Evolutionary conservation across 2,797 vertebrate species (phyloP), one percentile per base, ranked within the genome.

Genomic region (Gobio occitaniae): DNA sequence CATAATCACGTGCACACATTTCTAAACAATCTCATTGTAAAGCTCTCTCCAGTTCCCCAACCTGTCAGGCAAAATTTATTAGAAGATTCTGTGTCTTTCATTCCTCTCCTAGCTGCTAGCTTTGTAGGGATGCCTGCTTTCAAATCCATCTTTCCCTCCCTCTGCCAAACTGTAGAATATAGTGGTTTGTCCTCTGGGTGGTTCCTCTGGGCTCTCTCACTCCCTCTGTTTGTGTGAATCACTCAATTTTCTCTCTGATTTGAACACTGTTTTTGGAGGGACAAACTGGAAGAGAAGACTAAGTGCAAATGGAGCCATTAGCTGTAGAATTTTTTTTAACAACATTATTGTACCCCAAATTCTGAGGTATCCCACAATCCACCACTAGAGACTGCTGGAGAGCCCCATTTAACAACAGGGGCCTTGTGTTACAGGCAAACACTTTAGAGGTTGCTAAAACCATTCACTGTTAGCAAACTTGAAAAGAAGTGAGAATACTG

Each of bases 41-140:
- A 72, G 47, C 75, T 81, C 65, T 84, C 72, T 88, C 48, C 65
- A 21, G 84, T 81, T 81, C 41, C 63, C 65, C 79, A 80, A 81
- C 85, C 84, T 82, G 63, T 81, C 78, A 66, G 68, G 44, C 83
- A 63, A 59, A 74, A 83, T 80, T 80, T 74, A 82, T 87, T 83
- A 87, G 75, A 70, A 83, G 65, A 77, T 66, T 52, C 79, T 80
- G 54, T 87, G 84, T 80, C 78, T 86, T 88, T 86, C 84, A 63
- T 87, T 88, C 65, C 80, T 82, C 61, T 63, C 75, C 85, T 78
- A 80, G 84, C 84, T 82, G n/a, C 41, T 68, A 69, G 87, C 76
- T 78, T 86, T 87, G 81, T 72, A 87, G 83, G 75, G 61, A 86
- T 81, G 44, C 84, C 70, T 84, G 54, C 16, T 52, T 87, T 83